Evolutionary conservation across 2,888 invertebrate genomes (phyloP), one percentile per base, ranked within the genome.

Genomic region (Drosophila diplacantha): DNA sequence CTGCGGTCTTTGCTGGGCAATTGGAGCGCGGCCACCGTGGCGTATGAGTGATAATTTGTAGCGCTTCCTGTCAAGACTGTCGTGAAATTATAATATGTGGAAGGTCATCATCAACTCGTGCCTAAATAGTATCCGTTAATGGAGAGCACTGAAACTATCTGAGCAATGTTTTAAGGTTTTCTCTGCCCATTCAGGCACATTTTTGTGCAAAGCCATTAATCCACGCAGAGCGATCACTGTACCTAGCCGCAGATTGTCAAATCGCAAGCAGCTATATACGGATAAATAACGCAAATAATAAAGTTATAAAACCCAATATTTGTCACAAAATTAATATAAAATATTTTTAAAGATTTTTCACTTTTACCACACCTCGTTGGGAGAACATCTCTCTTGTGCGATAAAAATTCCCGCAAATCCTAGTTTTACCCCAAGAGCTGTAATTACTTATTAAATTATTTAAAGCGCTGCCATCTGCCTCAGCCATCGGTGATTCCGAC

Each of bases 361-460:
- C 12, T 20, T 11, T 12, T 5, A 20, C 12, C 18, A 11, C 7
- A 7, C 20, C 7, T 38, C 20, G 7, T 22, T 8, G 12, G 14
- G 20, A 18, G 11, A n/a, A n/a, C n/a, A n/a, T n/a, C n/a, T n/a
- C n/a, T 20, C 3, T 20, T 3, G 38, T 14, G 20, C 3, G 38
- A 14, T 8, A 4, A 14, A 7, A 20, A 5, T 11, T 11, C 1
- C 37, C 18, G 2, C 14, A 20, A 6, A 38, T 9, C 35, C 11
- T 18, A 7, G 6, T 38, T 3, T 6, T 8, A 22, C 35, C 26
- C 39, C 9, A 18, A 26, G 11, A 26, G 9, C 50, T n/a, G 14
- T 52, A 69, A 69, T 69, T 74, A 61, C 55, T 72, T 63, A 66
- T 71, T 74, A 57, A 73, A 74, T 74, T 71, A 69, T 53, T 63